phyloP scores from a whole-genome alignment of 1,140 invertebrate genomes.

The Solenopsis invicta region DNA sequence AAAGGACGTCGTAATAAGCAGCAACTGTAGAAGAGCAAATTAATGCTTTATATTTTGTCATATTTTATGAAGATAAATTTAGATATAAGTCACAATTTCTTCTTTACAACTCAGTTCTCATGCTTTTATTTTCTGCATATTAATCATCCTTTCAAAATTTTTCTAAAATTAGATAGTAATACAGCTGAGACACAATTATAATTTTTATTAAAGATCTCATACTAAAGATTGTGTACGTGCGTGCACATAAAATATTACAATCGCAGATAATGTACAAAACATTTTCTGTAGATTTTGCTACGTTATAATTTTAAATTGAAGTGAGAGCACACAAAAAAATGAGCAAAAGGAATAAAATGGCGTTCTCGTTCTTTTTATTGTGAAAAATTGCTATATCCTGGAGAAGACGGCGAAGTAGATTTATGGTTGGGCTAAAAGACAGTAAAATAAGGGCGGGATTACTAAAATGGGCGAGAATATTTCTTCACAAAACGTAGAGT shows the following conservation, averaged over 20 bases:
- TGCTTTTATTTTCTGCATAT: neutral
- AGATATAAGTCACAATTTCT: neutral
- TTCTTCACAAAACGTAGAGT: neutral
- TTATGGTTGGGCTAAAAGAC: slow-evolving; percentile 43
- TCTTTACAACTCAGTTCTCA: neutral
- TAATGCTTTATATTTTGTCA: neutral
- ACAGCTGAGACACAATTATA: neutral
- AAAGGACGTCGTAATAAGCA: no score
- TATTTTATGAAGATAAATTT: slow-evolving; percentile 5
- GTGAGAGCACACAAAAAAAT: neutral
- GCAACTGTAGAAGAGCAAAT: neutral
- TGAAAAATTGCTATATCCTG: slow-evolving; percentile 34
- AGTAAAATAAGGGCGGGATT: slow-evolving; percentile 26
- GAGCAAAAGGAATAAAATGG: neutral
- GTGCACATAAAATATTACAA: neutral
- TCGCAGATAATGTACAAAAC: neutral
- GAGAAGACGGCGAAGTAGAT: slow-evolving; percentile 11
- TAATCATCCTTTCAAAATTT: neutral
- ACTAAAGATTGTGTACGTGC: neutral
- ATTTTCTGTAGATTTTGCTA: neutral
- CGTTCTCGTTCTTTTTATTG: slow-evolving; percentile 38
- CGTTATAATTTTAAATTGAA: slow-evolving; percentile 2
- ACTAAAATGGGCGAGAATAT: neutral
- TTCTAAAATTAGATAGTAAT: neutral
- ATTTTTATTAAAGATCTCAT: neutral